Evolutionary conservation across 2,888 invertebrate species (phyloP), one percentile per base, ranked within the genome.

Genomic region (Leptopilina syphax): DNA sequence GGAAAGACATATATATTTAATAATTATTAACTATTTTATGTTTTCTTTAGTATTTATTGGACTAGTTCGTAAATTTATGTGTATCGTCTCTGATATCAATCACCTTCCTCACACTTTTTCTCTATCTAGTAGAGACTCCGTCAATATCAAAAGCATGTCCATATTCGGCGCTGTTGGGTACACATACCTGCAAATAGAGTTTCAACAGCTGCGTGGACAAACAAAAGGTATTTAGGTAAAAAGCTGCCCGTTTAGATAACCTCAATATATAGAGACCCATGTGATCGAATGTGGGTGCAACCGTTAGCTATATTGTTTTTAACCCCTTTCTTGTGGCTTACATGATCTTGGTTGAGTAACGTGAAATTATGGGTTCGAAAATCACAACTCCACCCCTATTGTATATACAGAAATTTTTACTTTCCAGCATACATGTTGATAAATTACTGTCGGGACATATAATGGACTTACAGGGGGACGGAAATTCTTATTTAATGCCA

Each of bases 341-440:
- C 54, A 70, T 70, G 54, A 54, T 54, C 34, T 54, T 73, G 82
- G 77, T 79, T 81, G 79, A 73, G 79, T 80, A 57, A 70, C 79
- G 80, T 78, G 78, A 79, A 83, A 83, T 83, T 82, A 82, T 77
- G 84, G 82, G 82, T 82, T 84, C 63, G 79, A 67, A 84, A 78
- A 82, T 82, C 84, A 73, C 81, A 82, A 80, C 79, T 78, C 81
- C 80, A 82, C 81, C 82, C 81, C 70, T 12, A 50, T 50, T 50
- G 9, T 50, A 12, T 50, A 50, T 50, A 12, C 77, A 60, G 34
- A 73, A 73, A 57, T 34, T 73, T 73, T n/a, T 73, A n/a, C 54
- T 57, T 57, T 73, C 13, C 54, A 24, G 34, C n/a, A 54, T 73
- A 50, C 8, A 50, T 13, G 50, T 54, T 50, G 24, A 13, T 57